Conservation (phyloP, 2,113 vertebrate species). For the Prinia subflava region DNA sequence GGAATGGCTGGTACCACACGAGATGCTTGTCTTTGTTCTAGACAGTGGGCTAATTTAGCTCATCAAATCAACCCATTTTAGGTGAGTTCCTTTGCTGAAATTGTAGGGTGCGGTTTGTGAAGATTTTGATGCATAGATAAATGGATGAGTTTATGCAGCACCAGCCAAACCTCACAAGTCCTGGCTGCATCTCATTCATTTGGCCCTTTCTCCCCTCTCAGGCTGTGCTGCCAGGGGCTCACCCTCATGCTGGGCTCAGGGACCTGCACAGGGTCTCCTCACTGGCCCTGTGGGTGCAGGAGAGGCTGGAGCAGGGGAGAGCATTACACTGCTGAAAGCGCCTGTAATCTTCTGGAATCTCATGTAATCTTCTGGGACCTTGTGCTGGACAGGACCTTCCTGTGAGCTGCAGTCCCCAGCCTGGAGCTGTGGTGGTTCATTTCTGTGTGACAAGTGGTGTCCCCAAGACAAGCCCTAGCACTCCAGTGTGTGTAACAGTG, state of each 20-base stretch:
- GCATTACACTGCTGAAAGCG: not conserved
- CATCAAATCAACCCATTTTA: slow-evolving; percentile 24
- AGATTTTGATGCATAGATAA: slow-evolving; percentile 32
- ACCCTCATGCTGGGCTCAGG: fast-evolving
- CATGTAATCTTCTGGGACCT: not conserved
- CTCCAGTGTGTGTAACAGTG: not conserved
- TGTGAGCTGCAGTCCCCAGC: not conserved
- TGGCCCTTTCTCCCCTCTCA: not conserved
- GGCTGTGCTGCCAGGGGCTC: not conserved
- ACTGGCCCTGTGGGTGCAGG: fast-evolving
- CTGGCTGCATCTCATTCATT: not conserved
- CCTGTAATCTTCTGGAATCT: not conserved
- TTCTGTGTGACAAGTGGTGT: not conserved
- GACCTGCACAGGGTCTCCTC: not conserved
- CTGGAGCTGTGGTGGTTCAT: not conserved
- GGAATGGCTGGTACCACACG: not conserved
- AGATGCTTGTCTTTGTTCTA: slow-evolving; percentile 40
- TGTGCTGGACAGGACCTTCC: not conserved
- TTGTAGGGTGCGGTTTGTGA: slow-evolving; percentile 38
- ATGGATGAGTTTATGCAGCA: not conserved
- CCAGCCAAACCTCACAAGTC: not conserved
- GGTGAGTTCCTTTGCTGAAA: slow-evolving; percentile 11
- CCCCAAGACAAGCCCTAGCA: fast-evolving
- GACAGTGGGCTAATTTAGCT: slow-evolving; percentile 27
- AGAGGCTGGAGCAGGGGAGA: not conserved